Base-by-base conservation (phyloP, 1,140 invertebrate genomes). In the Thaumatotibia leucotreta region DNA sequence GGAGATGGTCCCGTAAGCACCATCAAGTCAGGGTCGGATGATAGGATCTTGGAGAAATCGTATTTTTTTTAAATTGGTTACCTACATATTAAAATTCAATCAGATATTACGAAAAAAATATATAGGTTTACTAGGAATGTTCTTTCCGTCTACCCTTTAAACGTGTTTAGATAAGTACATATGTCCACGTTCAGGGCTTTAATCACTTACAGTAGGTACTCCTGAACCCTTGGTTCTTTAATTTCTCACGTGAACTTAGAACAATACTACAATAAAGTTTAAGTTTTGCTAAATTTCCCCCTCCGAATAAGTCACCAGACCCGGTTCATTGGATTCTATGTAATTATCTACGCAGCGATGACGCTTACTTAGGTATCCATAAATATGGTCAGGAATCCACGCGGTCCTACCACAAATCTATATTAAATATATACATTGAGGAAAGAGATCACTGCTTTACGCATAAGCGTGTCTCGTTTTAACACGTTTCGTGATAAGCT, bases 381-480 rank as follows among this genome's bases (percentile, higher is more conserved):
- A 58, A 58, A 27, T 58, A 58, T 27, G 23, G 52, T 6, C n/a
- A 58, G 14, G 6, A n/a, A 29, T 23, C 50, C 27, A 54, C 50
- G n/a, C n/a, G 11, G 52, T 29, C n/a, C 23, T 27, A 58, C 52
- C n/a, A 58, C 14, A 27, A 3, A 58, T 8, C 52, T 52, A 24
- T 58, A 58, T 58, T 58, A 58, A 1, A 45, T 54, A 58, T 58
- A 27, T 14, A 20, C n/a, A 20, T 45, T 9, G 52, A 58, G 52
- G n/a, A 58, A 27, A 58, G n/a, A 58, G 23, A 58, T 8, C 24
- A 58, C 6, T 17, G 24, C 14, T 31, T 31, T 27, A 27, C 4
- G 24, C 52, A 58, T 58, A 58, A 58, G 52, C 11, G 52, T 27
- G 52, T 58, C 52, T 58, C 23, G 23, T 58, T 58, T n/a, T 58